These are phyloP conservation scores for Leptonema lineaticorne DNA, from an alignment of 1,140 invertebrate species.

Conservation along the genomic window DNA sequence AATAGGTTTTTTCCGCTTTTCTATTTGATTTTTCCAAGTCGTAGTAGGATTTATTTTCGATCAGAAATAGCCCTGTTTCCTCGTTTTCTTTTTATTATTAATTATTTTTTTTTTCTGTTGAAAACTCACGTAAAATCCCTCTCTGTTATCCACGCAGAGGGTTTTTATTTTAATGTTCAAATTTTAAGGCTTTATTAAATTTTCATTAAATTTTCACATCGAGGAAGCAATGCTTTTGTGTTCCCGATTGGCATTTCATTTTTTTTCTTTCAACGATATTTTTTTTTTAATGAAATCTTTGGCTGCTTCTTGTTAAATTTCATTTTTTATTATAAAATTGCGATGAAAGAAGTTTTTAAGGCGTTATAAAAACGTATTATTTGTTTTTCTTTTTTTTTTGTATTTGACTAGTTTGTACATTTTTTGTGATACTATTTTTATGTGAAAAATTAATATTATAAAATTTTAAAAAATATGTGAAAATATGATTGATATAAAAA, in stretches of 20 bases:
- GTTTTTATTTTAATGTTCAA: no score
- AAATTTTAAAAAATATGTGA: slow-evolving; percentile 15
- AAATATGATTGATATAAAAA: neutral
- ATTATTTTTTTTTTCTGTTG: neutral
- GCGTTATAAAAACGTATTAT: slow-evolving; percentile 30
- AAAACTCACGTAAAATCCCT: neutral
- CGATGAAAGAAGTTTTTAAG: slow-evolving; percentile 16
- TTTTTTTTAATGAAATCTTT: neutral
- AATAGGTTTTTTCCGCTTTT: slow-evolving; percentile 19
- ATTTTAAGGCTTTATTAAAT: neutral
- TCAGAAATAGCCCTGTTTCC: no score
- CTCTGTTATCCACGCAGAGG: neutral
- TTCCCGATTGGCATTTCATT: slow-evolving; percentile 4
- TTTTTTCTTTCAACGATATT: no score
- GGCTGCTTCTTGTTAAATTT: slow-evolving; percentile 27
- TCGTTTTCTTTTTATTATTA: neutral
- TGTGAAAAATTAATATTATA: slow-evolving; percentile 29
- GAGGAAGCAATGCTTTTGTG: slow-evolving; percentile 8
- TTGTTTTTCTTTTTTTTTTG: slow-evolving; percentile 31
- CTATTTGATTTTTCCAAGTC: slow-evolving; percentile 18
- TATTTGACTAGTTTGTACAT: slow-evolving; percentile 39
- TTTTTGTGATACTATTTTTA: slow-evolving; percentile 39
- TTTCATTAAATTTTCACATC: neutral
- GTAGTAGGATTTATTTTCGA: neutral
- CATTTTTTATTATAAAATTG: slow-evolving; percentile 11